Percentiles rank a stretch among this genome's conserved stretches.
Evolutionary conservation across 2,888 invertebrate genomes (phyloP).

Genomic region (Oxyteleia sp.): DNA sequence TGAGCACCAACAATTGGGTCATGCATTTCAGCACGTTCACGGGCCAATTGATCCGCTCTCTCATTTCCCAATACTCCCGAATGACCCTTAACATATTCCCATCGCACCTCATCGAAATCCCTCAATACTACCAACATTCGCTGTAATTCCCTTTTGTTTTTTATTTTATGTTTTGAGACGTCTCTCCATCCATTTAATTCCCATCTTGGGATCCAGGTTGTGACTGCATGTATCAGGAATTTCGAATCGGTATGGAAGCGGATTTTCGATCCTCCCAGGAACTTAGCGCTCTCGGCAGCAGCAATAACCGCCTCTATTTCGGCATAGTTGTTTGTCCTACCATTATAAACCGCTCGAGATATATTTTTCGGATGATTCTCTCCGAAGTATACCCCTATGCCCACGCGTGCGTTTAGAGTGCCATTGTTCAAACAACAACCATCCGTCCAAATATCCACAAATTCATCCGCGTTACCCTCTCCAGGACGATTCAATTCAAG

Average conservation of each 20-base stretch:
- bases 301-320: constrained; percentile 17
- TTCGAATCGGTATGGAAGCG: constrained; percentile 14
- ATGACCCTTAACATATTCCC: constrained; percentile 5
- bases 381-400: constrained; percentile 12
- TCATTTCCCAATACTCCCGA: constrained; percentile 2
- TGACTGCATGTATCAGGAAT: constrained; percentile 23
- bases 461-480: not conserved
- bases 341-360: not conserved
- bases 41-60: not conserved
- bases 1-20: too few relatives aligned
- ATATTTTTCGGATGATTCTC: constrained; percentile 1
- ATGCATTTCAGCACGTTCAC: not conserved
- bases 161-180: not conserved
- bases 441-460: constrained; percentile 12
- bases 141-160: constrained; percentile 20
- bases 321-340: constrained; percentile 2
- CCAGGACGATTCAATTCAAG: too few relatives aligned
- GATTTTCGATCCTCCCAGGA: not conserved
- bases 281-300: not conserved
- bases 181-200: constrained; percentile 17
- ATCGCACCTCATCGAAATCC: not conserved
- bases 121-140: not conserved
- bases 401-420: not conserved
- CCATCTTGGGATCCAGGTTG: constrained; percentile 15
- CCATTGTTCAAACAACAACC: constrained; percentile 13